A percentile compares a stretch with the other conserved stretches of the same genome.
Conservation (phyloP, 2,113 vertebrate genomes). For the Emydura subglobosa region DNA sequence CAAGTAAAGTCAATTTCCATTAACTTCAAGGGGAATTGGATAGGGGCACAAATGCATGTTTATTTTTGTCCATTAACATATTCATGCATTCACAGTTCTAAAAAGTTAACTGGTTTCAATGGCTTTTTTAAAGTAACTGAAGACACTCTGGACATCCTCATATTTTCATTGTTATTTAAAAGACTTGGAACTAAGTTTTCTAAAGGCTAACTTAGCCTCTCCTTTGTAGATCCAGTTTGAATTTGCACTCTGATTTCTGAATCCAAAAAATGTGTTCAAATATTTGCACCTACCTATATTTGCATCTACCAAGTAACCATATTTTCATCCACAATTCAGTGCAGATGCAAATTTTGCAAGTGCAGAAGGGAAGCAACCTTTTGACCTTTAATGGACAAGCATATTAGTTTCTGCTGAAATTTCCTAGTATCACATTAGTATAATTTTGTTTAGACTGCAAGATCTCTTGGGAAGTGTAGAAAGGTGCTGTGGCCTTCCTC, state of each 20-base stretch:
- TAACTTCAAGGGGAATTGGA: not conserved
- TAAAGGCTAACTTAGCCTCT: not conserved
- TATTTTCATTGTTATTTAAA: not conserved
- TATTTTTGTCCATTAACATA: conserved; percentile 3
- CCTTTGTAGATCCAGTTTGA: not conserved
- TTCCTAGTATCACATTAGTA: not conserved
- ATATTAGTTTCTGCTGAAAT: not conserved
- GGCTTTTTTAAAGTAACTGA: not conserved
- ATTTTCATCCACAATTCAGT: conserved; percentile 40
- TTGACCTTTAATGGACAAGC: not conserved
- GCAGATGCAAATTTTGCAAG: not conserved
- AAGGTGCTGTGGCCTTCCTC: too few relatives aligned
- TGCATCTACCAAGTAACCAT: conserved; percentile 23
- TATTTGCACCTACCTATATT: conserved; percentile 17
- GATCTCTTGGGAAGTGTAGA: not conserved
- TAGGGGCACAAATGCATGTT: not conserved
- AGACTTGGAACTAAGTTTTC: not conserved
- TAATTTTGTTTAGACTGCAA: not conserved
- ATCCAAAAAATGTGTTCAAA: not conserved
- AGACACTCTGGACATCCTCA: conserved; percentile 4
- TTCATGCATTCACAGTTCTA: not conserved
- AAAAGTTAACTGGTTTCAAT: conserved; percentile 9
- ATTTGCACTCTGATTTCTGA: not conserved
- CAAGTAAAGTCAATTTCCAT: conserved; percentile 1
- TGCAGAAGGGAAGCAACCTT: not conserved